Conservation (phyloP, 30 jellyfish, hydroid and myxozoan species). For the Aurelia coerulea region DNA sequence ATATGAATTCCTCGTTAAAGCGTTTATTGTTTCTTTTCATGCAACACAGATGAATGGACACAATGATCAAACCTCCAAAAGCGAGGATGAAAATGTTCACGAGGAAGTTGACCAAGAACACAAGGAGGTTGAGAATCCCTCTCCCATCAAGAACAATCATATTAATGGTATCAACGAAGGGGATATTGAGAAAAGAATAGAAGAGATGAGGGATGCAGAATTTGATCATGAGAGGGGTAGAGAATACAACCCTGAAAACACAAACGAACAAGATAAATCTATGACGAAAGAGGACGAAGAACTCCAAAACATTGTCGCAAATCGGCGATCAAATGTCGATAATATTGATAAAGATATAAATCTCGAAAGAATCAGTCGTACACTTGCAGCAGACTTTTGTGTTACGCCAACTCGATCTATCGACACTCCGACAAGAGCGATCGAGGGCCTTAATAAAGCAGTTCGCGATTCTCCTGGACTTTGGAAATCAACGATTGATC, state of each 20-base stretch:
- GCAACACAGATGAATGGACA: no score
- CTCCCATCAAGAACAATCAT: not conserved
- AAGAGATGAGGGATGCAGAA: no score
- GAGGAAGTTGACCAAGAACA: no score
- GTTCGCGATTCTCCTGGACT: conserved; percentile 80
- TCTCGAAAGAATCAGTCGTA: conserved; percentile 44
- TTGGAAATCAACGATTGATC: conserved; percentile 68
- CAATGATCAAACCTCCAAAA: no score
- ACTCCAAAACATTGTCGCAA: conserved; percentile 38
- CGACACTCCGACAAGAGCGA: conserved; percentile 66
- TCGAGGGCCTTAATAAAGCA: conserved; percentile 57
- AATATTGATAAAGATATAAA: conserved; percentile 17
- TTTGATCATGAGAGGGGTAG: no score
- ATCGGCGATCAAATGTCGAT: not conserved
- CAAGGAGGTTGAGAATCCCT: no score
- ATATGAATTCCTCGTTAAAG: no score
- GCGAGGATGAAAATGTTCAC: no score
- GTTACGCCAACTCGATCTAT: conserved; percentile 55
- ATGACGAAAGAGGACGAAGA: conserved; percentile 55
- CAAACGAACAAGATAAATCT: not conserved
- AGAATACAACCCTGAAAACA: not conserved
- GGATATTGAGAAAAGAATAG: not conserved
- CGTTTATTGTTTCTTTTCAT: no score
- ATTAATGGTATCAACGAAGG: not conserved
- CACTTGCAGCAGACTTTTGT: conserved; percentile 60